Base-by-base conservation (phyloP, 2,888 invertebrate genomes). In the Ophioninae sp. region DNA sequence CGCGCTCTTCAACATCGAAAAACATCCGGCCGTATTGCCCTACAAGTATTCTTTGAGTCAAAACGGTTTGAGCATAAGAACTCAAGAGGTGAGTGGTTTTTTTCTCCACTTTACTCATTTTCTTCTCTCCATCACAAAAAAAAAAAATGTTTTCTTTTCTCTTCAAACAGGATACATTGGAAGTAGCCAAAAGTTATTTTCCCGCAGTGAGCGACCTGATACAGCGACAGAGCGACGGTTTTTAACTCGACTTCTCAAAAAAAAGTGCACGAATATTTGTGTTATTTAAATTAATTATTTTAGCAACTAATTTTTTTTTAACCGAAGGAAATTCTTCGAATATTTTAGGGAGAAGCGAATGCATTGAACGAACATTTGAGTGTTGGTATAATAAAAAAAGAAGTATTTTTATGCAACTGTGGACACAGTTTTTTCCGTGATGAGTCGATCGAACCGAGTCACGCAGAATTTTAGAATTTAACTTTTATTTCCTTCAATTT, bases 1-100 rank as follows among this genome's bases (percentile, higher is more conserved):
- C 73, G 58, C 39, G 2, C 81, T 88, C 13, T 80, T 92, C 30
- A 90, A 86, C 79, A 86, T 92, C 39, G 83, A 67, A 58, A 88
- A 90, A 72, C 92, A 92, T 81, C 88, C 85, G 61, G 91, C 92
- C 6, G 30, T 91, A 56, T 72, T 92, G 65, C 90, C 91, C 6
- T 90, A 90, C 71, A 87, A 88, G 30, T 86, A 77, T 17, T 81
- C 79, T 39, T 78, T 91, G 10, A 87, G 71, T 7, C 81, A 79
- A n/a, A 82, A 69, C 17, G 90, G 89, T 30, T 68, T 90, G n/a
- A 22, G 82, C 5, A 88, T 90, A 8, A 82, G 58, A 9, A 88
- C 89, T 13, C 88, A 87, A 76, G 85, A 88, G 71, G 91, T 88
- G 56, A 75, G 78, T 79, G 68, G 71, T 56, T 64, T 72, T 39